Evolutionary conservation across 2,113 vertebrate genomes (phyloP).

Genomic region (Poeciliopsis occidentalis): DNA sequence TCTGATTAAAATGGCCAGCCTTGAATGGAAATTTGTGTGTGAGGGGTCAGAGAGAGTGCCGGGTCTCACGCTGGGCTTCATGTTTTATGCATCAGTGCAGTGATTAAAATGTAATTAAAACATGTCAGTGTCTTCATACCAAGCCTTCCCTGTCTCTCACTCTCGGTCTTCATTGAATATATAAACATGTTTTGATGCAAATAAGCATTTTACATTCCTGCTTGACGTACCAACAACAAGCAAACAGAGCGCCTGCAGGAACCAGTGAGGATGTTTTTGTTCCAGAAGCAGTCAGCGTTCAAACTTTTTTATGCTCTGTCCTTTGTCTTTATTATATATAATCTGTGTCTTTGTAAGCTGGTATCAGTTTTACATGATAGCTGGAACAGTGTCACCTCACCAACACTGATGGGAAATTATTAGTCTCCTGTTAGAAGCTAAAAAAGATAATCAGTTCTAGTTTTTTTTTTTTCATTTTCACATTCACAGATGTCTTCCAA

Average conservation of each 20-base stretch:
- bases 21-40: slow-evolving; percentile 38
- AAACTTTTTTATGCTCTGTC: slow-evolving; percentile 17
- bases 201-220: slow-evolving; percentile 41
- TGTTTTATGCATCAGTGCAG: slow-evolving; percentile 61
- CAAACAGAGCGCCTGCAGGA: slow-evolving; percentile 1
- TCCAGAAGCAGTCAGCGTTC: slow-evolving; percentile 6
- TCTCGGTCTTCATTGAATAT: slow-evolving; percentile 42
- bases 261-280: slow-evolving; percentile 28
- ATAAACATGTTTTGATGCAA: slow-evolving; percentile 57
- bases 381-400: background rate
- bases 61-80: slow-evolving; percentile 45
- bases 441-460: background rate
- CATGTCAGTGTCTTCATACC: slow-evolving; percentile 35
- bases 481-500: background rate
- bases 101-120: slow-evolving; percentile 67
- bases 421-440: background rate
- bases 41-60: slow-evolving; percentile 50
- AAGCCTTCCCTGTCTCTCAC: slow-evolving; percentile 26
- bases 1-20: slow-evolving; percentile 48
- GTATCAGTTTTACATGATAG: background rate
- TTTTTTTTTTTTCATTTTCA: background rate
- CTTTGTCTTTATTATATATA: slow-evolving; percentile 24
- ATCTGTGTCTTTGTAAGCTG: background rate
- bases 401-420: background rate
- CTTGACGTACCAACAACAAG: background rate